A percentile compares a stretch with the other conserved stretches of the same genome.
These are phyloP conservation scores for Dicerorhinus sumatrensis DNA, from an alignment of 2,113 vertebrate species.

Conservation along the genomic window DNA sequence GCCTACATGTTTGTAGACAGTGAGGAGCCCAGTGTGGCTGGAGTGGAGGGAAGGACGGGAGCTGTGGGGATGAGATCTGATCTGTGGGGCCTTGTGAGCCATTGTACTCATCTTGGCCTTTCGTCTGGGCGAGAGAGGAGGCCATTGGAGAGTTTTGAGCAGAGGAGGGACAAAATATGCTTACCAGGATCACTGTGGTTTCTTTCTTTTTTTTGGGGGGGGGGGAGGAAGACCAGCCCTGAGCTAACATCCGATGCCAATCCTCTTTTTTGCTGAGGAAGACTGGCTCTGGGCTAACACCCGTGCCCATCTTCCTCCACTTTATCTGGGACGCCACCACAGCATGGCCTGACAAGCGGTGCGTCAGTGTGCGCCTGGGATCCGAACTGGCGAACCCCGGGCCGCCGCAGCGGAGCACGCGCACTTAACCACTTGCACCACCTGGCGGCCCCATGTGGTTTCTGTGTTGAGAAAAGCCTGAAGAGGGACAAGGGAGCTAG, in stretches of 20 bases:
- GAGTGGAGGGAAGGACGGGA: not conserved
- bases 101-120: not conserved
- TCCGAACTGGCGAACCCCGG: too few species aligned
- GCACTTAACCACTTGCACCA: too few species aligned
- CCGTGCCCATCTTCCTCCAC: too few species aligned
- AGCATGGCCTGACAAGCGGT: too few species aligned
- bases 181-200: not conserved
- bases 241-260: too few species aligned
- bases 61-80: not conserved
- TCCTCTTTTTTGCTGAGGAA: too few species aligned
- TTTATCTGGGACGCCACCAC: too few species aligned
- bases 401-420: too few species aligned
- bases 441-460: not conserved
- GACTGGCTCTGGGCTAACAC: too few species aligned
- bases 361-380: too few species aligned
- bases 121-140: not conserved
- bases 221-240: too few species aligned
- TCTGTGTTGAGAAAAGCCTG: slow-evolving; percentile 20
- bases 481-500: not conserved
- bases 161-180: not conserved
- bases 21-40: not conserved
- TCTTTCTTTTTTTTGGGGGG: not conserved
- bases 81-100: not conserved
- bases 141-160: not conserved
- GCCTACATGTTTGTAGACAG: not conserved